These are phyloP conservation scores for Zosterops japonicus DNA, from an alignment of 2,113 vertebrate species.

Conservation along the genomic window DNA sequence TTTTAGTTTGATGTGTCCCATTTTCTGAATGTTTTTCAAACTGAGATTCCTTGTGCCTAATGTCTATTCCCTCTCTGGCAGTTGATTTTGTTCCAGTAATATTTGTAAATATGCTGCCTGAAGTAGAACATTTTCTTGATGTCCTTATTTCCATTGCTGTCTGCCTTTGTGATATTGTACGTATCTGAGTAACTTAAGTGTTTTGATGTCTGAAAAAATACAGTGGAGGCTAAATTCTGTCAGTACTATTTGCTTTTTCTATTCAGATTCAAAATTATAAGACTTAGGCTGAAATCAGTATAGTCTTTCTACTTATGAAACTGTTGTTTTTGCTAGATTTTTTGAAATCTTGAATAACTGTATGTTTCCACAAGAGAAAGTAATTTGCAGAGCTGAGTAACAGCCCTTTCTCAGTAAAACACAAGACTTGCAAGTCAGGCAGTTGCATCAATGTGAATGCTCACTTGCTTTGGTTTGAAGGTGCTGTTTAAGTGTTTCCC, in stretches of 20 bases:
- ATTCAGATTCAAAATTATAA: not conserved
- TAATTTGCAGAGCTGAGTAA: not conserved
- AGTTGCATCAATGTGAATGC: not conserved
- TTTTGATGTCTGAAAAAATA: not conserved
- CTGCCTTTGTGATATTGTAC: not conserved
- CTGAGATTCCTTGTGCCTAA: not conserved
- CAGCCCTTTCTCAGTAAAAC: not conserved
- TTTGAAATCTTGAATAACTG: not conserved
- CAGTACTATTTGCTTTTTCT: not conserved
- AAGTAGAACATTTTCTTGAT: not conserved
- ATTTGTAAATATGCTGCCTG: not conserved
- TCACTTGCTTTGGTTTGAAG: not conserved
- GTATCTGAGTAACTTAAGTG: not conserved
- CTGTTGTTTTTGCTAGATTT: not conserved
- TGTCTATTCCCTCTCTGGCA: not conserved
- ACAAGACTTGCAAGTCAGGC: not conserved
- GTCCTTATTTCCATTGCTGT: not conserved
- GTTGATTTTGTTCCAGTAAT: not conserved
- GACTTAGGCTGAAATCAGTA: not conserved
- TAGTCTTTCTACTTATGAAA: not conserved
- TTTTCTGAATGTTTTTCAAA: not conserved
- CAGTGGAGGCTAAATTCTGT: not conserved
- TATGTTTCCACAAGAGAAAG: not conserved
- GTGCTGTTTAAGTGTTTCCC: not conserved
- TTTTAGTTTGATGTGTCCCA: not conserved